Base-by-base conservation (phyloP, 1,140 invertebrate genomes). In the Paramacrobiotus metropolitanus region DNA sequence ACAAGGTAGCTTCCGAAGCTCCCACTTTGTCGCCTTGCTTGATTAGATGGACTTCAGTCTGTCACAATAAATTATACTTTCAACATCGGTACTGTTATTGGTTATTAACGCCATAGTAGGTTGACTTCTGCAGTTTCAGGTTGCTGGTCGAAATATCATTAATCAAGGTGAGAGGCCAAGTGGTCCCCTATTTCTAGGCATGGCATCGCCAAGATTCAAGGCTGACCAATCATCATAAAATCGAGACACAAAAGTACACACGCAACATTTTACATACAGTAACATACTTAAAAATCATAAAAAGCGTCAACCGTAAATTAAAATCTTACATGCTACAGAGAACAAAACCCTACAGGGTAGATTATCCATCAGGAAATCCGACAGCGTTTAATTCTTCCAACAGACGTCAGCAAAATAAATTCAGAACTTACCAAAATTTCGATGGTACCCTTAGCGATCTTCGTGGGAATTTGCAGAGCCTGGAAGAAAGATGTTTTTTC, bases 401-500 rank as follows among this genome's bases (percentile, higher is more conserved):
- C 9, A 61, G 3, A 24, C 20, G 61, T n/a, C 61, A 61, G n/a
- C 61, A 29, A n/a, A 31, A 62, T 30, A 20, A 63, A 21, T 62
- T 2, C 61, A 66, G 40, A 9, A 62, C 67, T 64, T 66, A 74
- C 72, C 67, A 78, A 67, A 65, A 78, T 79, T 73, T 78, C 77
- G 72, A 78, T 78, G 62, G 73, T 77, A 66, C 77, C 77, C 69
- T 73, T 76, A 60, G 77, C 73, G 68, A 78, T 78, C 68, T 78
- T 78, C 59, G 77, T 78, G 55, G 75, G 75, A 63, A 78, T 78
- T 62, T 74, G 70, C 59, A 78, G 68, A 64, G 77, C 77, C 66
- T 78, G 77, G 72, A 78, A 78, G 75, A 78, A 78, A 59, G 76
- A 76, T 21, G 77, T 78, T 69, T 79, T 79, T 65, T 78, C 77